Evolutionary conservation across 2,113 vertebrate species (phyloP), one percentile per base, ranked within the genome.

Genomic region (Saimiri boliviensis): DNA sequence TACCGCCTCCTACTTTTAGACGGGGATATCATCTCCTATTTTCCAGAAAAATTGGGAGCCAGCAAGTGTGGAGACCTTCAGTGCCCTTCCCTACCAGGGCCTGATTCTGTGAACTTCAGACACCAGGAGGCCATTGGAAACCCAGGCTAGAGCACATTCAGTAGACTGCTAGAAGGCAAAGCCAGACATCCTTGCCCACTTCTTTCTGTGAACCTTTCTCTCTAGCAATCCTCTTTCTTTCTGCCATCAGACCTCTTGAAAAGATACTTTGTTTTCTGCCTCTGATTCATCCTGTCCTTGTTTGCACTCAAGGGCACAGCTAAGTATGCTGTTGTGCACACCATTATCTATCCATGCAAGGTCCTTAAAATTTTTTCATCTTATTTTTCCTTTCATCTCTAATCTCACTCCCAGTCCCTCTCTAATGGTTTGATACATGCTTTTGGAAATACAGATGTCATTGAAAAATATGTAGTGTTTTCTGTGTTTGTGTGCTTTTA

Each of bases 181-280:
- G 54, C 6, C 77, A 88, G 45, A n/a, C 49, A 49, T 25, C 20
- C 30, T 37, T 30, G 60, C 32, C 37, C 40, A 16, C 58, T 87
- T 82, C 70, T 91, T 71, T 60, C 83, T 82, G 42, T 63, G 37
- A 30, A 68, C 68, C 76, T 93, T 52, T 91, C 52, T 91, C 82
- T 81, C 37, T 76, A 81, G 81, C 56, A 70, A 76, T 54, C 17
- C 5, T 4, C 35, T 27, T 73, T 63, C 56, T 52, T 86, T 89
- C 84, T 13, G 52, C 77, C 71, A 74, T 80, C 40, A 56, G 45
- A 80, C 35, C 37, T 88, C 71, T 80, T 95, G 52, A 58, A 89
- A 94, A 68, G 83, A 25, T 66, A 85, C 23, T 89, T 73, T 95
- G 23, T 91, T 89, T 94, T 89, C 86, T 94, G 85, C 73, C 45